Base-by-base conservation (phyloP, 2,797 vertebrate species). In the Notolepis coatsorum region DNA sequence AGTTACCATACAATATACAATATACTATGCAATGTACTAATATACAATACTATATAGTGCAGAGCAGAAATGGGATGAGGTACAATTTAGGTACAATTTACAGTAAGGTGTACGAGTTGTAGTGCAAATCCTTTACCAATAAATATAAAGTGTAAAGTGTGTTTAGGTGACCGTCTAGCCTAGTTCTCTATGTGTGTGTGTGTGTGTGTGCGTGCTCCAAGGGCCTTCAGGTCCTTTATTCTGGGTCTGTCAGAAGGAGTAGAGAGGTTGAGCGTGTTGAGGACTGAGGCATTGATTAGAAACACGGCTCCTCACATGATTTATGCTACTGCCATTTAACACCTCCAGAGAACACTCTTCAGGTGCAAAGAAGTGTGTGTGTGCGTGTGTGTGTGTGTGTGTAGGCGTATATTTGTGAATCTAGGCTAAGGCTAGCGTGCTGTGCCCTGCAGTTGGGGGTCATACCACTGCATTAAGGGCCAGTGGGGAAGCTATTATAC, bases 241-340 rank as follows among this genome's bases (percentile, higher is more conserved):
- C 27, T 52, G 24, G 7, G 39, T 9, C 35, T 62, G 46, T 58
- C 33, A 64, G 18, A 20, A 12, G 3, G 31, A 50, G 6, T 77
- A 61, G 25, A 47, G 47, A 60, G 13, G 45, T 67, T 15, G 25
- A 51, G 53, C 45, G 45, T 54, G 38, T 70, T 61, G 15, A 42
- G 35, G 47, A 38, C 25, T 41, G 18, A 68, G 21, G 27, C 53
- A 78, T 75, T 79, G 77, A 86, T 88, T 84, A 80, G 52, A 80
- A 60, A 69, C 62, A 61, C 52, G 64, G 50, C 73, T 85, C 76
- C 68, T 71, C 68, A 62, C 60, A 67, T 87, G 80, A 88, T 87
- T 82, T 84, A 85, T 88, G 78, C 6, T 47, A 30, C 55, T 75
- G 78, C 69, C 75, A 60, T 60, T 54, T 42, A 45, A 49, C 46